phyloP scores from a whole-genome alignment of 2,888 invertebrate species.

The Apodemia zela region DNA sequence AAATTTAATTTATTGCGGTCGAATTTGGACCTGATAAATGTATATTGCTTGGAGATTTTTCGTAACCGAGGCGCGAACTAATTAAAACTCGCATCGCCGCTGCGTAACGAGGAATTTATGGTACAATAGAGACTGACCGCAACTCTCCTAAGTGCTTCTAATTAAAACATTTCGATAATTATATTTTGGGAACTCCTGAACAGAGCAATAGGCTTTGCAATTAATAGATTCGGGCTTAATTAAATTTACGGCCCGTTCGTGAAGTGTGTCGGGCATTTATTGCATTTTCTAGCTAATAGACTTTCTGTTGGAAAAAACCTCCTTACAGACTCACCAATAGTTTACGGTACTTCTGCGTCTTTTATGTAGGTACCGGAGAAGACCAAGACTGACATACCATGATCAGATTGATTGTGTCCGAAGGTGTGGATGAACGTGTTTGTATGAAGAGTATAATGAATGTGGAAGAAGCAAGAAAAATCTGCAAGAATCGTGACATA shows the following conservation, averaged over 20 bases:
- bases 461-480: no score
- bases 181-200: constrained; percentile 2
- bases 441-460: no score
- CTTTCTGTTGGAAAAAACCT: background rate
- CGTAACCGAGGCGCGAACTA: constrained; percentile 32
- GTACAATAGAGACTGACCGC: constrained; percentile 42
- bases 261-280: background rate
- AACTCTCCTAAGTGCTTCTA: constrained; percentile 46
- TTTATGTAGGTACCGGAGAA: no score
- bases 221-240: constrained; percentile 3
- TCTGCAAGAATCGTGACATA: no score
- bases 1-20: constrained; percentile 7
- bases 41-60: constrained; percentile 28
- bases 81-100: constrained; percentile 37
- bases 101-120: constrained; percentile 49
- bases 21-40: constrained; percentile 18
- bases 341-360: no score
- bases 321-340: background rate
- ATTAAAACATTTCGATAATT: constrained; percentile 55
- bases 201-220: constrained; percentile 1
- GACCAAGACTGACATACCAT: no score
- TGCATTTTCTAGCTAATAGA: background rate
- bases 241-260: background rate
- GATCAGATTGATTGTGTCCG: no score
- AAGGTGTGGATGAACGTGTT: no score